phyloP scores from a whole-genome alignment of 2,113 vertebrate species.

The Tragelaphus imberbis region DNA sequence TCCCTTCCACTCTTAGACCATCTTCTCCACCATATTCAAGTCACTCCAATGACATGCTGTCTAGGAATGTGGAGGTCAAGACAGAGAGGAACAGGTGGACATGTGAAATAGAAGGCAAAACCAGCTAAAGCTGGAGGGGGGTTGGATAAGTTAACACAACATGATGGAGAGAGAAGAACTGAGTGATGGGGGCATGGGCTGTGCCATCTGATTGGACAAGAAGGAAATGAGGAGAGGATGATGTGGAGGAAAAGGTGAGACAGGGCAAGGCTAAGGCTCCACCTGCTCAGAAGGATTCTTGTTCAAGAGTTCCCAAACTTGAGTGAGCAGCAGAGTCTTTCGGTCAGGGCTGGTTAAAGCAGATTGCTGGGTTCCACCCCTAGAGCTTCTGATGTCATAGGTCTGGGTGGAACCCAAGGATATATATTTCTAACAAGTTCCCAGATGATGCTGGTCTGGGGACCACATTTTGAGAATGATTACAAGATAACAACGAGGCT shows the following conservation, averaged over 20 bases:
- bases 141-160: background rate
- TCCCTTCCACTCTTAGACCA: background rate
- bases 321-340: background rate
- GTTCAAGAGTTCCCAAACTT: background rate
- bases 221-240: background rate
- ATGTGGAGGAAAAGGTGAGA: background rate
- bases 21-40: background rate
- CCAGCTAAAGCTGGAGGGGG: background rate
- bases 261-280: too few relatives aligned
- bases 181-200: too few relatives aligned
- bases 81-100: background rate
- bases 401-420: background rate
- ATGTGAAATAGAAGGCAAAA: background rate
- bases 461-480: background rate
- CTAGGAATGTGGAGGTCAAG: background rate
- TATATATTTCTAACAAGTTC: background rate
- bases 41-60: rapidly evolving
- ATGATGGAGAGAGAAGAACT: background rate
- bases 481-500: background rate
- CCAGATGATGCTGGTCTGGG: background rate
- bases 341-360: background rate
- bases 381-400: background rate
- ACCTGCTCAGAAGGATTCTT: background rate
- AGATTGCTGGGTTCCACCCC: background rate
- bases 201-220: background rate